Base-by-base conservation (phyloP, 2,113 vertebrate species). In the Callorhinus ursinus region DNA sequence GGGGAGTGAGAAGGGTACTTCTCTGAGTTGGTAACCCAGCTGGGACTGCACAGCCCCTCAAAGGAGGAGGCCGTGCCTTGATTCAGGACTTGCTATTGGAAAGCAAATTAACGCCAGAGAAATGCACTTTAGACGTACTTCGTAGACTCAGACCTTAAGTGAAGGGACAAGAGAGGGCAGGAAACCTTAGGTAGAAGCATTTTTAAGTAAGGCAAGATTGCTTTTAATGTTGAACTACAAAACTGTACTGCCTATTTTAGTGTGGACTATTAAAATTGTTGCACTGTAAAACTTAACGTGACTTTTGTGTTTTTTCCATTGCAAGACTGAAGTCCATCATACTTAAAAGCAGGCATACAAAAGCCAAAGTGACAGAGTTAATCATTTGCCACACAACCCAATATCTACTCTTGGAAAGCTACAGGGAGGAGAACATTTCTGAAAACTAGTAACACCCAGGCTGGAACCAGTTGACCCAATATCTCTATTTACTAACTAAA, bases 181-280 rank as follows among this genome's bases (percentile, higher is more conserved):
- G 67, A 81, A 59, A 19, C 42, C 2, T 39, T 87, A 69, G 77
- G 53, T 63, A 96, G 95, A 94, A 96, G 21, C 26, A 0, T 61
- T 81, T 81, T 72, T 13, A 88, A 67, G 36, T n/a, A 24, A 90
- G 49, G 61, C 57, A 59, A 85, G 69, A 22, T 91, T 33, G 76
- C 88, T 88, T 87, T 42, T 55, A 84, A 63, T 49, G 46, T 87
- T 87, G 84, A 84, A 76, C 39, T 83, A 19, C 71, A 46, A 76
- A 79, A 80, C 63, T 81, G 12, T 87, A 88, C 87, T 31, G 31
- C 79, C 57, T 93, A 8, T 87, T 92, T 96, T 92, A 89, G 65
- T 59, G 88, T 93, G 87, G 80, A 81, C 90, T 82, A 98, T 98
- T 98, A 98, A 98, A 98, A 69, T 36, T 57, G 46, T 88, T 94